Conservation (phyloP, 30 jellyfish, hydroid and myxozoan genomes). For the Catostylus mosaicus region DNA sequence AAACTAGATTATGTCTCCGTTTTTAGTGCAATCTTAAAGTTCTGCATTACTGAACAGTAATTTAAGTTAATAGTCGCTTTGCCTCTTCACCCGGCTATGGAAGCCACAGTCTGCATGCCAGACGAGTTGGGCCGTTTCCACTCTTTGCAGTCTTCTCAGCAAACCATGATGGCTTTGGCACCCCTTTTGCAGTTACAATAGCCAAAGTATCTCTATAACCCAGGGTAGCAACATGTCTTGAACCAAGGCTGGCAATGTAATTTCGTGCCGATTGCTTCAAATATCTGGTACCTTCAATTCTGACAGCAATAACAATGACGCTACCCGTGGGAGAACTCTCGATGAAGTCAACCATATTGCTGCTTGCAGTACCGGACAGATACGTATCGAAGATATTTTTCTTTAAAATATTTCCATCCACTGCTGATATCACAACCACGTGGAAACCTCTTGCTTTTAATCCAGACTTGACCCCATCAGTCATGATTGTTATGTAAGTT, state of each 20-base stretch:
- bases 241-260: neutral
- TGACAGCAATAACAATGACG: neutral
- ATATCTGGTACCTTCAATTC: neutral
- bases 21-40: too few relatives aligned
- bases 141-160: neutral
- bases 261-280: neutral
- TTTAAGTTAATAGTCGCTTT: too few relatives aligned
- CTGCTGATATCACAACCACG: slow-evolving; percentile 7
- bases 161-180: slow-evolving; percentile 15
- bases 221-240: neutral
- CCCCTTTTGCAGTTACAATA: slow-evolving; percentile 15
- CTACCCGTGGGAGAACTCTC: neutral
- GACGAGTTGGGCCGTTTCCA: slow-evolving; percentile 5
- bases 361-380: neutral
- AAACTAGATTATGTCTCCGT: too few relatives aligned
- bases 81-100: too few relatives aligned
- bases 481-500: neutral
- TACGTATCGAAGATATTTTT: neutral
- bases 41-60: too few relatives aligned
- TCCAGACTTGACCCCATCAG: neutral
- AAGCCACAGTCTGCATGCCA: too few relatives aligned
- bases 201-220: neutral
- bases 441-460: neutral
- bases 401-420: neutral
- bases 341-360: neutral